A percentile compares a stretch with the other conserved stretches of the same genome.
Evolutionary conservation across 2,888 invertebrate genomes (phyloP).

Genomic region (Leucania comma): DNA sequence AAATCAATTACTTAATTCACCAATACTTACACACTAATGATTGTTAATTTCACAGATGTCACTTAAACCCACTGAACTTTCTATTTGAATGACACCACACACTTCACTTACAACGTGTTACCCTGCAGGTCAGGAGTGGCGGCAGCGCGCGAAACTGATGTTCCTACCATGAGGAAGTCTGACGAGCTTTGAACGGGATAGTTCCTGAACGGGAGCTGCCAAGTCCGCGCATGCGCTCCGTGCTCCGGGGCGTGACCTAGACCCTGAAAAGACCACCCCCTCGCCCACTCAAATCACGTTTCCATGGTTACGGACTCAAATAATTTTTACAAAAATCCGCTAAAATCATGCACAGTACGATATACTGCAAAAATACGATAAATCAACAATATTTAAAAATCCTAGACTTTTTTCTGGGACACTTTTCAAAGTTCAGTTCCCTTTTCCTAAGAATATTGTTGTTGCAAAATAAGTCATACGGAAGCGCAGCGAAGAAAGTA

Average conservation of each 20-base stretch:
- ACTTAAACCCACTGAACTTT: constrained; percentile 41
- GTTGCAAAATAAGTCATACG: constrained; percentile 69
- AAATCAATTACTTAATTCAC: background rate
- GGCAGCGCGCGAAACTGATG: constrained; percentile 54
- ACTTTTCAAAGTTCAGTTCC: constrained; percentile 3
- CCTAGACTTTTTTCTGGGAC: background rate
- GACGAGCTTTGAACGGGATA: constrained; percentile 76
- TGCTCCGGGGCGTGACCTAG: constrained; percentile 89
- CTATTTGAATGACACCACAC: constrained; percentile 26
- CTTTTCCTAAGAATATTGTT: constrained; percentile 1
- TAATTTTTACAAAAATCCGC: constrained; percentile 68
- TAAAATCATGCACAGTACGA: constrained; percentile 44
- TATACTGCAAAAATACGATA: constrained; percentile 4
- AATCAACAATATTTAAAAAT: background rate
- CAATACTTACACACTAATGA: constrained; percentile 33
- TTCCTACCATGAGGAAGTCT: constrained; percentile 77
- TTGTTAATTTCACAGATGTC: constrained; percentile 21
- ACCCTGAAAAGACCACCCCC: constrained; percentile 89
- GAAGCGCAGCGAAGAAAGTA: constrained; percentile 74
- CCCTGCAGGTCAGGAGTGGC: constrained; percentile 13
- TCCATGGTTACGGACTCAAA: constrained; percentile 79
- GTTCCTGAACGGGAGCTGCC: constrained; percentile 74
- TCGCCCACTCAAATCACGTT: constrained; percentile 83
- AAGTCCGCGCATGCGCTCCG: constrained; percentile 82
- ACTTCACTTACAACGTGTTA: constrained; percentile 43